Base-by-base conservation (phyloP, 1,140 invertebrate species). In the Cydia fagiglandana region DNA sequence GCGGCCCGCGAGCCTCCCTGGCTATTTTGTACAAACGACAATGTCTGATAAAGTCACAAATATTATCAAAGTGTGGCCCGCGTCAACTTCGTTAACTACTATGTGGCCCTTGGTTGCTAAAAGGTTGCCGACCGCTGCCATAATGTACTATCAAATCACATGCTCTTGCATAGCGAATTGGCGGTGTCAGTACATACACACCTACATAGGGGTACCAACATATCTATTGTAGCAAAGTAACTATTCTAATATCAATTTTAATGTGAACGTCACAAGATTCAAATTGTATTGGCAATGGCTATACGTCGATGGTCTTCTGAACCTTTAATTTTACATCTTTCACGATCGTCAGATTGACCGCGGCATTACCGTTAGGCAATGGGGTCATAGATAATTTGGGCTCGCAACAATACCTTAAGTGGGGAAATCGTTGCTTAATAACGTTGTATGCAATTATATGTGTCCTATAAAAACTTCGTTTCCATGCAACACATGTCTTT, bases 331-430 rank as follows among this genome's bases (percentile, higher is more conserved):
- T 53, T 53, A n/a, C 20, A 61, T 24, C 17, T 61, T 24, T 24
- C 20, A 53, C 50, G 50, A 61, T 61, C 56, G 53, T 17, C 30
- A 15, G n/a, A 34, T 68, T 10, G 64, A 38, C 66, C 17, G 61
- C 12, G 24, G 56, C 64, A 30, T 68, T 68, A 68, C 9, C 15
- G 64, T 66, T 66, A 66, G 38, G 0, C 34, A 70, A 70, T 41
- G 66, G 66, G 34, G 30, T 70, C 66, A 70, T 70, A 38, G n/a
- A 41, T 70, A 70, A 70, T 70, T 38, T 70, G 15, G 66, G 66
- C n/a, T 70, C 34, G 20, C 34, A 41, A 70, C 66, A 41, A 70
- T 70, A 38, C 17, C 66, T 38, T 66, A 20, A 70, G 30, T 20
- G 66, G 17, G n/a, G 17, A 61, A 61, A 24, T 24, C 56, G 56